These are phyloP conservation scores for Steinernema hermaphroditum DNA, from an alignment of 2,888 invertebrate species.

Conservation along the genomic window DNA sequence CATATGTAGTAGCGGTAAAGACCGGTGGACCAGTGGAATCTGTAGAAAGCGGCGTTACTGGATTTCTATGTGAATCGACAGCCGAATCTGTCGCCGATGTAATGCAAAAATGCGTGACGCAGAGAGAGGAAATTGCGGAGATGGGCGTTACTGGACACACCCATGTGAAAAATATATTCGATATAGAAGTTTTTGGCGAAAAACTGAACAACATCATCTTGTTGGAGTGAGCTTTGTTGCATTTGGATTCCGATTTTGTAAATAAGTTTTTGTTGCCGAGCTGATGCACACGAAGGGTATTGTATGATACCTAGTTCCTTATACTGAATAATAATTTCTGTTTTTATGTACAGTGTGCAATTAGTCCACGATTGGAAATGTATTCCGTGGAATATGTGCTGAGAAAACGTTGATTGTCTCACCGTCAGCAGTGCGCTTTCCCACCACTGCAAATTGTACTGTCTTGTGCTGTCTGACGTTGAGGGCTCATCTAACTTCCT, in stretches of 20 bases:
- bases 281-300: too few relatives aligned
- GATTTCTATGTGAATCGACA: conserved; percentile 64
- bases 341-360: too few relatives aligned
- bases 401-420: too few relatives aligned
- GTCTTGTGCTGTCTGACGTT: not conserved
- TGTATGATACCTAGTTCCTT: too few relatives aligned
- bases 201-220: conserved; percentile 28
- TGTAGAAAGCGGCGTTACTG: conserved; percentile 71
- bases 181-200: conserved; percentile 51
- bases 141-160: conserved; percentile 52
- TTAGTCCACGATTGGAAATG: too few relatives aligned
- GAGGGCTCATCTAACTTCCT: not conserved
- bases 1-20: conserved; percentile 91
- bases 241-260: not conserved
- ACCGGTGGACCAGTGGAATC: conserved; percentile 96
- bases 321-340: too few relatives aligned
- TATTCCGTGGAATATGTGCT: too few relatives aligned
- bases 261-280: not conserved
- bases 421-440: too few relatives aligned
- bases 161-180: conserved; percentile 51
- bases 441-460: too few relatives aligned
- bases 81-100: conserved; percentile 47
- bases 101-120: conserved; percentile 46
- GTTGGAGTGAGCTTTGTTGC: not conserved
- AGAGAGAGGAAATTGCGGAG: conserved; percentile 27